phyloP scores from a whole-genome alignment of 2,888 invertebrate species.

The Hyalella azteca region DNA sequence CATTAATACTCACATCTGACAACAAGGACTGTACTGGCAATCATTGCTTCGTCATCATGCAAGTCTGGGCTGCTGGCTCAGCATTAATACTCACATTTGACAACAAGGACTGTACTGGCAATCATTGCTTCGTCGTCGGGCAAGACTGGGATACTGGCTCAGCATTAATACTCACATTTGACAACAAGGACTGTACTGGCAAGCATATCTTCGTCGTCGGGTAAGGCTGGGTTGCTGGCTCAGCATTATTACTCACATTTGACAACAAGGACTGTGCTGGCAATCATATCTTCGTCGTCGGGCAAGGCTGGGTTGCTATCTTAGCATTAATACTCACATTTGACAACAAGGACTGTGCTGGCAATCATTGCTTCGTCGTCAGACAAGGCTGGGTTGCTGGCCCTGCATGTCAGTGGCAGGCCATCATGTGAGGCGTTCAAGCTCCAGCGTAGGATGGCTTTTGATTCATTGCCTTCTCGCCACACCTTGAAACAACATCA shows the following conservation, averaged over 20 bases:
- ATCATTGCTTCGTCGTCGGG: neutral
- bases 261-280: conserved; percentile 2
- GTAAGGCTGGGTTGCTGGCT: neutral
- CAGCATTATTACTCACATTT: conserved; percentile 16
- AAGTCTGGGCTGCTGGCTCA: too few species aligned
- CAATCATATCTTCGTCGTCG: neutral
- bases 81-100: neutral
- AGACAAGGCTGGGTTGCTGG: neutral
- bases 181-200: conserved; percentile 14
- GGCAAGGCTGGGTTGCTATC: neutral
- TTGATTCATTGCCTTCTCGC: conserved; percentile 28
- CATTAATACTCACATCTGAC: neutral
- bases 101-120: neutral
- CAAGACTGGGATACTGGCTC: neutral
- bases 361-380: neutral
- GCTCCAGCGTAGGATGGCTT: conserved; percentile 18
- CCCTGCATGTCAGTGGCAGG: neutral
- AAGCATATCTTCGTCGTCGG: neutral
- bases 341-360: neutral
- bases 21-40: neutral
- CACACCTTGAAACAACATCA: neutral
- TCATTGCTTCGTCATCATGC: neutral
- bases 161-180: conserved; percentile 13
- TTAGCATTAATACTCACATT: conserved; percentile 12
- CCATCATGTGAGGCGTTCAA: conserved; percentile 19